A percentile compares a stretch with the other conserved stretches of the same genome.
Evolutionary conservation across 1,140 invertebrate species (phyloP).

Genomic region (Periplaneta americana): DNA sequence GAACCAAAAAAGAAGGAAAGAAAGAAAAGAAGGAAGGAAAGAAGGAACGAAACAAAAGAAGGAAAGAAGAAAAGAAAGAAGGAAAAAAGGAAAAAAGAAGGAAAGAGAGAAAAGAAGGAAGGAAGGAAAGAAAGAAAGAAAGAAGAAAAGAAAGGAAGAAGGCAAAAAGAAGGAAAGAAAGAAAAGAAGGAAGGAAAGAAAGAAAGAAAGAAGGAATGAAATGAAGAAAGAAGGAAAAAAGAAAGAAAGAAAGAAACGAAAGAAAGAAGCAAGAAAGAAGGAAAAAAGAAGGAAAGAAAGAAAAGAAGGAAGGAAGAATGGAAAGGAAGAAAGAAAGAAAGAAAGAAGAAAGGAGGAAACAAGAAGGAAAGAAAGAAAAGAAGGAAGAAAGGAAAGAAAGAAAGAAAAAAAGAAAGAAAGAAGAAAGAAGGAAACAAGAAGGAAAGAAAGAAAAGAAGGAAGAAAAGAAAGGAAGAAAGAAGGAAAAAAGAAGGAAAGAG

Average conservation of each 20-base stretch:
- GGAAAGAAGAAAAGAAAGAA: not conserved
- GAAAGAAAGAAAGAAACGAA: not conserved
- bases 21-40: too few relatives aligned
- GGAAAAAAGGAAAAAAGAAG: not conserved
- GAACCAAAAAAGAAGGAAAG: too few relatives aligned
- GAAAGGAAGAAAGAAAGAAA: not conserved
- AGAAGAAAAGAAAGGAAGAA: too few relatives aligned
- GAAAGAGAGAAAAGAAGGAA: not conserved
- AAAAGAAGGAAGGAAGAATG: too few relatives aligned
- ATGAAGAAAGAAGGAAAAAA: too few relatives aligned
- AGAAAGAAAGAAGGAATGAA: not conserved
- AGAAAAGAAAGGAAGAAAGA: not conserved
- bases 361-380: not conserved
- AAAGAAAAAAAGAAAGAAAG: not conserved
- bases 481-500: not conserved
- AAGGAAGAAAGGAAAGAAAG: not conserved
- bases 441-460: not conserved
- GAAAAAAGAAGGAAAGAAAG: not conserved
- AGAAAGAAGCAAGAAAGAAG: not conserved
- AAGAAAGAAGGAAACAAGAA: not conserved
- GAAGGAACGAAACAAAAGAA: not conserved
- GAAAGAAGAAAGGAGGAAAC: too few relatives aligned
- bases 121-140: not conserved
- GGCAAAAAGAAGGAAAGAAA: too few relatives aligned
- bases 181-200: not conserved